A percentile compares a stretch with the other conserved stretches of the same genome.
Conservation (phyloP, 1,140 invertebrate genomes). For the Ceratosolen fusciceps region DNA sequence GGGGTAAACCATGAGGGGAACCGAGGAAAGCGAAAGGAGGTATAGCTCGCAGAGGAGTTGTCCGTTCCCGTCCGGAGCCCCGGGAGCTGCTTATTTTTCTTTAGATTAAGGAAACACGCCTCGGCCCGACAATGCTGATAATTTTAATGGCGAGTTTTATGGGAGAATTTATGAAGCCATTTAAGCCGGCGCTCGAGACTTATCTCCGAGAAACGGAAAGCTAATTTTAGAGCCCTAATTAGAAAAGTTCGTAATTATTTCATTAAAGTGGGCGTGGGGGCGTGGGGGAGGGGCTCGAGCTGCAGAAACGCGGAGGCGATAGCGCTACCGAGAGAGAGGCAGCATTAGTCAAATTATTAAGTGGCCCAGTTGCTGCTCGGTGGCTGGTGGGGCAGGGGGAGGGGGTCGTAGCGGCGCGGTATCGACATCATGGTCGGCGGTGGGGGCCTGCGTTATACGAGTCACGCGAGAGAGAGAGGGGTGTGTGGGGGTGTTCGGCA, state of each 20-base stretch:
- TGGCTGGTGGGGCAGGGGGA: too few species aligned
- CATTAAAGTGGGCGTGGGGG: background rate
- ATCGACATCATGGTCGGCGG: too few species aligned
- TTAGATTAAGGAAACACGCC: background rate
- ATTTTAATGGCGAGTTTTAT: background rate
- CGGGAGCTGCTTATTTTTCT: background rate
- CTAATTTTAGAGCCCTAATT: background rate
- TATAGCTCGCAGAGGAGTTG: too few species aligned
- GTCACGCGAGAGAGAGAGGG: background rate
- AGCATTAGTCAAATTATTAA: background rate
- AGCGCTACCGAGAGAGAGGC: background rate
- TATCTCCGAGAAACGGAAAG: background rate
- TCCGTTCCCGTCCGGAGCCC: too few species aligned
- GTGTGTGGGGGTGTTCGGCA: background rate
- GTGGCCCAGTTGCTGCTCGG: too few species aligned
- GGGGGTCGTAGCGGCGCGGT: too few species aligned
- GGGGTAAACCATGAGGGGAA: too few species aligned
- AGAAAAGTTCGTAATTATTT: slow-evolving; percentile 5
- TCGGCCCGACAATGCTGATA: background rate
- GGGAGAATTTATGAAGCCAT: background rate
- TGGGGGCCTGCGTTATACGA: background rate
- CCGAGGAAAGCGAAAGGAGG: too few species aligned
- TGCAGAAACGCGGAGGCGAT: background rate
- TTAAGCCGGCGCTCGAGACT: background rate
- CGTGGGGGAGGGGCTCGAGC: too few species aligned